phyloP scores from a whole-genome alignment of 2,113 vertebrate genomes.

The Zapornia atra region DNA sequence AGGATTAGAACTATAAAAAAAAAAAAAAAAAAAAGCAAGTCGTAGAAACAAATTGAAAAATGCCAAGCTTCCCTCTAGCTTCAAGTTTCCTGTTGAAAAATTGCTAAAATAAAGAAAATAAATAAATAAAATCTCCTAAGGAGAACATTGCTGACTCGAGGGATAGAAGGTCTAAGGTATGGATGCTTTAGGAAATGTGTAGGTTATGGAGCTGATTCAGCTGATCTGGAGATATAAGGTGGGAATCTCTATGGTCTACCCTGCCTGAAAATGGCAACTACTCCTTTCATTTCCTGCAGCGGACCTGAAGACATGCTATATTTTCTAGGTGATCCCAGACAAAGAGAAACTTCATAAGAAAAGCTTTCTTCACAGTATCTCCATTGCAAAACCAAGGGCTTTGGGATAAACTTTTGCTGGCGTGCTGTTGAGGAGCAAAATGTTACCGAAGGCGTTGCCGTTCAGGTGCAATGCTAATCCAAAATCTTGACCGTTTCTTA shows the following conservation, averaged over 20 bases:
- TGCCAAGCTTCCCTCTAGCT: not conserved
- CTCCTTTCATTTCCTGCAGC: slow-evolving; percentile 47
- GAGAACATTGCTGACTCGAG: not conserved
- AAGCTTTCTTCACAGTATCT: not conserved
- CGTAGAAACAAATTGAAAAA: slow-evolving; percentile 25
- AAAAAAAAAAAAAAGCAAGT: not conserved
- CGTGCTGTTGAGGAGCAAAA: not conserved
- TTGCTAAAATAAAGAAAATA: not conserved
- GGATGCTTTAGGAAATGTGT: not conserved
- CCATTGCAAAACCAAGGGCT: not conserved
- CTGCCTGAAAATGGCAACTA: not conserved
- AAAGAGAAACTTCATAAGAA: not conserved
- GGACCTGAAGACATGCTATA: not conserved
- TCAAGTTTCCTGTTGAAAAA: not conserved
- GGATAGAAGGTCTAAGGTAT: not conserved
- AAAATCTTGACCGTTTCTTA: slow-evolving; percentile 4
- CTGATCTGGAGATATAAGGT: slow-evolving; percentile 12
- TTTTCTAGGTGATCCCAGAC: not conserved
- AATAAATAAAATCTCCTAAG: not conserved
- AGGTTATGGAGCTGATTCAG: slow-evolving; percentile 10
- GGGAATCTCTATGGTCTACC: not conserved
- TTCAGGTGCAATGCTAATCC: not conserved
- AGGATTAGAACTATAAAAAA: slow-evolving; percentile 10
- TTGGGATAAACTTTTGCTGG: not conserved
- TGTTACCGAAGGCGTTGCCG: accelerated